phyloP scores from a whole-genome alignment of 2,888 invertebrate species.

The Epirrita christyi region DNA sequence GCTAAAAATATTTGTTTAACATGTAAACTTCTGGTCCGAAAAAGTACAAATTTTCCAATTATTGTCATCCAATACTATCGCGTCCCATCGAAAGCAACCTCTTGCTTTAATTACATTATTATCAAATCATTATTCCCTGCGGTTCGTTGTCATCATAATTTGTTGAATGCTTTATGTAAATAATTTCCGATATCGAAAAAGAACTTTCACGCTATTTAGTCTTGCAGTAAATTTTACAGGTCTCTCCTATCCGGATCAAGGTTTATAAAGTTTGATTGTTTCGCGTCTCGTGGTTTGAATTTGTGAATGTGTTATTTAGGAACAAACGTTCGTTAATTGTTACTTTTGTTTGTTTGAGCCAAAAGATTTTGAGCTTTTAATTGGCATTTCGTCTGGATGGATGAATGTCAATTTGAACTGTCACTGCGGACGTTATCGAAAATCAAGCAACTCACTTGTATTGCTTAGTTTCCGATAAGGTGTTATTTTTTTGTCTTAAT shows the following conservation, averaged over 20 bases:
- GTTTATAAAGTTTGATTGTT: slow-evolving; percentile 70
- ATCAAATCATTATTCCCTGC: background rate
- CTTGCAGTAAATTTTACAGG: slow-evolving; percentile 83
- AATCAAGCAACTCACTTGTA: too few species aligned
- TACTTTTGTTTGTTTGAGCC: slow-evolving; percentile 44
- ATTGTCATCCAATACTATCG: too few species aligned
- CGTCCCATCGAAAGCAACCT: too few species aligned
- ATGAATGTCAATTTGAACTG: too few species aligned
- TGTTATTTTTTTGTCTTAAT: slow-evolving; percentile 6
- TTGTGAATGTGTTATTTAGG: slow-evolving; percentile 52
- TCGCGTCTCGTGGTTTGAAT: slow-evolving; percentile 70
- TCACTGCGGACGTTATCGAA: too few species aligned
- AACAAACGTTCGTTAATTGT: slow-evolving; percentile 36
- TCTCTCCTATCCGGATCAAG: slow-evolving; percentile 83
- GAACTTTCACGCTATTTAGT: slow-evolving; percentile 79
- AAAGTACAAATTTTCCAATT: too few species aligned
- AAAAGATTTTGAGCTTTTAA: slow-evolving; percentile 33
- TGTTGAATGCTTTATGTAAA: background rate
- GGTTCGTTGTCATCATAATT: background rate
- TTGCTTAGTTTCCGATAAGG: slow-evolving; percentile 22
- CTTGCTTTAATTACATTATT: too few species aligned
- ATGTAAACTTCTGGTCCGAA: too few species aligned
- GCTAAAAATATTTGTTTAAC: too few species aligned
- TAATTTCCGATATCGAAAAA: slow-evolving; percentile 23
- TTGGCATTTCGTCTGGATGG: slow-evolving; percentile 29